phyloP scores from a whole-genome alignment of 2,113 vertebrate genomes.

The Mellivora capensis region DNA sequence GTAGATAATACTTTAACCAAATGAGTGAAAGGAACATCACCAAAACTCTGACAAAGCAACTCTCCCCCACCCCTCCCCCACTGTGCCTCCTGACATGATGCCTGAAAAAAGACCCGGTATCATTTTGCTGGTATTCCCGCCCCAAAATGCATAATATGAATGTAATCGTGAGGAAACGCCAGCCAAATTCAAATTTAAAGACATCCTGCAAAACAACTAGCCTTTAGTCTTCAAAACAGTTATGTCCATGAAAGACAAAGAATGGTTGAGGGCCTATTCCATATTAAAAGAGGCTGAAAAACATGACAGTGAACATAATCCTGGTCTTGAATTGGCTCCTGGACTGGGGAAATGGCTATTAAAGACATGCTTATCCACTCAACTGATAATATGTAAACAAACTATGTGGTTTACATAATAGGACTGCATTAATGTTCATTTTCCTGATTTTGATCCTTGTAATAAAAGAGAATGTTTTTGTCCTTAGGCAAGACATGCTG shows the following conservation, averaged over 20 bases:
- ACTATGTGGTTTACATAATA: neutral
- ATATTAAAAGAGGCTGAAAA: neutral
- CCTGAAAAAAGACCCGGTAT: neutral
- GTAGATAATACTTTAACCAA: neutral
- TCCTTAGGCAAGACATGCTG: neutral
- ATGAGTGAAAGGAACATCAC: neutral
- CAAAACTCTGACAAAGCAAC: neutral
- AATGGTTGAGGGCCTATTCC: neutral
- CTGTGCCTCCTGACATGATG: neutral
- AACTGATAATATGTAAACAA: neutral
- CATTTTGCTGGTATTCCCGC: neutral
- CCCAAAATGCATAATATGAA: neutral
- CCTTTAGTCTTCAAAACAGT: neutral
- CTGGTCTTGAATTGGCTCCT: neutral
- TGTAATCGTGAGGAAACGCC: neutral
- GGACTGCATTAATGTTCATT: neutral
- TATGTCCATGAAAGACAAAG: neutral
- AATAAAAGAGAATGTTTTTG: neutral
- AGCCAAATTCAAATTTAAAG: neutral
- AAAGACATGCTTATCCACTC: neutral
- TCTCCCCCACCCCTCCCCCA: neutral
- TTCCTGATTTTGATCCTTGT: neutral
- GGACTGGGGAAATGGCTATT: neutral
- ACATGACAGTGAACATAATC: neutral
- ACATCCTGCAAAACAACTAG: neutral